Conservation (phyloP, 1,140 invertebrate species). For the Drosophila ambigua region DNA sequence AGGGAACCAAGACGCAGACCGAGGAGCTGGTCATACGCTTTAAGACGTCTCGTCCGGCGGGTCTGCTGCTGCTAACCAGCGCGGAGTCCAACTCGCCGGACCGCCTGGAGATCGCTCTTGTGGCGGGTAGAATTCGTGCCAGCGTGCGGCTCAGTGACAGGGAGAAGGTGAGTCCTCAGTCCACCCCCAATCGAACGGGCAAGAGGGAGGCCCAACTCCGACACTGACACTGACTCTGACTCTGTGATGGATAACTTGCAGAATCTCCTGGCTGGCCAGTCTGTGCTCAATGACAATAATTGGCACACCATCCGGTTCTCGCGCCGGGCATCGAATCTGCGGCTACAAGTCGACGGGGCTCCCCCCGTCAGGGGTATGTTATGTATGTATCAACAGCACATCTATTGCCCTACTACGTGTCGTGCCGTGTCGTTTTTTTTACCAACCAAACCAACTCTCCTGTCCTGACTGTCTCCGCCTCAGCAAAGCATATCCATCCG, state of each 20-base stretch:
- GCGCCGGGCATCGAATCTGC: constrained; percentile 91
- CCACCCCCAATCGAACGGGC: too few relatives aligned
- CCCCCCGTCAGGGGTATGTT: constrained; percentile 92
- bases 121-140: constrained; percentile 91
- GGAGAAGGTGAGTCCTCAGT: constrained; percentile 88
- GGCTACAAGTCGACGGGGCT: constrained; percentile 93
- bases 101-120: constrained; percentile 92
- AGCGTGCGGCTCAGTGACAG: constrained; percentile 92
- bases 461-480: constrained; percentile 12
- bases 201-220: not conserved
- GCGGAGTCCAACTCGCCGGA: constrained; percentile 90
- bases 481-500: constrained; percentile 27
- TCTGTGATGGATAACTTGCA: constrained; percentile 80
- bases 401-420: constrained; percentile 84
- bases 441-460: constrained; percentile 38
- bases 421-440: constrained; percentile 84
- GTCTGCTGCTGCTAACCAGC: constrained; percentile 90
- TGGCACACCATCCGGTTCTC: constrained; percentile 97
- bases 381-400: constrained; percentile 88
- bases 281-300: constrained; percentile 94
- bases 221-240: not conserved
- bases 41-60: constrained; percentile 90
- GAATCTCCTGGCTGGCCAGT: constrained; percentile 92
- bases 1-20: constrained; percentile 93
- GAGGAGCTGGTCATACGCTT: constrained; percentile 96